Conservation (phyloP, 2,113 vertebrate species). For the Epinephelus fuscoguttatus region DNA sequence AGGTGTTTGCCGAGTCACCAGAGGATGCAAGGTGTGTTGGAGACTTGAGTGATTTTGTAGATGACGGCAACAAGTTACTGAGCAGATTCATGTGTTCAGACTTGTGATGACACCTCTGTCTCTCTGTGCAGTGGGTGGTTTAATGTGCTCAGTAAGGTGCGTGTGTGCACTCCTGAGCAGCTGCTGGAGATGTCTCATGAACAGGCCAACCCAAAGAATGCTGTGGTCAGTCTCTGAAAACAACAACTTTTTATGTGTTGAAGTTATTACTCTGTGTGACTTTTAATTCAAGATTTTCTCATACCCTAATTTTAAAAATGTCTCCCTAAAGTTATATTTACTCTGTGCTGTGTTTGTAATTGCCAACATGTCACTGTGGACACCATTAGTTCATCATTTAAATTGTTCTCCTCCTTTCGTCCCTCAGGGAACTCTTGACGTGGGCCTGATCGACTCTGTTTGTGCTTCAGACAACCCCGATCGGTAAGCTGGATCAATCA, state of each 20-base stretch:
- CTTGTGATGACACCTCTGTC: neutral
- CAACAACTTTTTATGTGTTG: neutral
- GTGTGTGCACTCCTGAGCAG: constrained; percentile 90
- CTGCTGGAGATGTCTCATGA: constrained; percentile 94
- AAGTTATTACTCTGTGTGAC: neutral
- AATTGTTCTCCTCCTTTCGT: neutral
- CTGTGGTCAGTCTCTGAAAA: constrained; percentile 87
- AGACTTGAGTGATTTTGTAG: neutral
- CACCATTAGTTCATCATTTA: neutral
- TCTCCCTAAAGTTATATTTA: neutral
- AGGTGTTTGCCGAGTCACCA: constrained; percentile 94
- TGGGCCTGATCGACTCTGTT: constrained; percentile 93
- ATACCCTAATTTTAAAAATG: too few relatives aligned
- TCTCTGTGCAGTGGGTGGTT: constrained; percentile 89
- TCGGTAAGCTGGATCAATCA: constrained; percentile 81
- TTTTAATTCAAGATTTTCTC: neutral
- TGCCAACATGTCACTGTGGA: neutral
- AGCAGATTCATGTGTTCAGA: neutral
- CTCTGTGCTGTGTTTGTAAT: neutral
- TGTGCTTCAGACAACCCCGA: constrained; percentile 96
- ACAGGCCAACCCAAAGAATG: constrained; percentile 95
- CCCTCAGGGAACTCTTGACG: constrained; percentile 91
- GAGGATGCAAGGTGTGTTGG: constrained; percentile 91
- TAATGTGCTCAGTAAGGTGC: constrained; percentile 91
- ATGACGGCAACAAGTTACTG: neutral